phyloP scores from a whole-genome alignment of 2,888 invertebrate genomes.

The Philereme transversata region DNA sequence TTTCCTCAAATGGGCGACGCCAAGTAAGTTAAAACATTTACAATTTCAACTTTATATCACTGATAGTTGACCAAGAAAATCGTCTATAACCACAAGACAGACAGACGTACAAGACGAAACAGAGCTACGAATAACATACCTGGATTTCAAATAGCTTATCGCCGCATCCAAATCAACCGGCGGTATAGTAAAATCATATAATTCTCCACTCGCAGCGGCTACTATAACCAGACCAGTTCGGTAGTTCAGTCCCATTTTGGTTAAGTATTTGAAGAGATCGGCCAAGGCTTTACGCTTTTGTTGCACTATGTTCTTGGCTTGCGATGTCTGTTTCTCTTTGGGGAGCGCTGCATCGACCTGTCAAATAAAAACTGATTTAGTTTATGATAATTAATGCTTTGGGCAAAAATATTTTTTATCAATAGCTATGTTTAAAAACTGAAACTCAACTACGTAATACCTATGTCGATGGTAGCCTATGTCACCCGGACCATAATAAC shows the following conservation, averaged over 20 bases:
- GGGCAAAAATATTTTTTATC: no score
- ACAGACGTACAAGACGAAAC: no score
- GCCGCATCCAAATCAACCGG: slow-evolving; percentile 88
- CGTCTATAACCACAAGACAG: no score
- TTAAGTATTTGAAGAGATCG: slow-evolving; percentile 92
- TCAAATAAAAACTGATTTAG: slow-evolving; percentile 4
- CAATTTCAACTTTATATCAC: no score
- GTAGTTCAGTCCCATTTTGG: slow-evolving; percentile 91
- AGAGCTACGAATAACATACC: slow-evolving; percentile 44
- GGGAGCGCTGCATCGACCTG: slow-evolving; percentile 84
- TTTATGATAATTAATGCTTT: not conserved
- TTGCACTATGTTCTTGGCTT: slow-evolving; percentile 91
- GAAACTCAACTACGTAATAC: no score
- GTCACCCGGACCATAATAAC: no score
- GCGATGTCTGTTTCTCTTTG: slow-evolving; percentile 90
- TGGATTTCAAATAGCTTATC: slow-evolving; percentile 81
- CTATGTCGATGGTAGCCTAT: no score
- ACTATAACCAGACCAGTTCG: slow-evolving; percentile 89
- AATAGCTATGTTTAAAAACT: no score
- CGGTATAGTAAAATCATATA: slow-evolving; percentile 86
- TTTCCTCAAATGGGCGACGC: no score
- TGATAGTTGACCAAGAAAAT: no score
- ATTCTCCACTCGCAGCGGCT: slow-evolving; percentile 73
- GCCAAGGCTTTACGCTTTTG: slow-evolving; percentile 93
- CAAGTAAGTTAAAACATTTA: no score